These are phyloP conservation scores for Aspidapion aeneum DNA, from an alignment of 2,888 invertebrate species.

Conservation along the genomic window DNA sequence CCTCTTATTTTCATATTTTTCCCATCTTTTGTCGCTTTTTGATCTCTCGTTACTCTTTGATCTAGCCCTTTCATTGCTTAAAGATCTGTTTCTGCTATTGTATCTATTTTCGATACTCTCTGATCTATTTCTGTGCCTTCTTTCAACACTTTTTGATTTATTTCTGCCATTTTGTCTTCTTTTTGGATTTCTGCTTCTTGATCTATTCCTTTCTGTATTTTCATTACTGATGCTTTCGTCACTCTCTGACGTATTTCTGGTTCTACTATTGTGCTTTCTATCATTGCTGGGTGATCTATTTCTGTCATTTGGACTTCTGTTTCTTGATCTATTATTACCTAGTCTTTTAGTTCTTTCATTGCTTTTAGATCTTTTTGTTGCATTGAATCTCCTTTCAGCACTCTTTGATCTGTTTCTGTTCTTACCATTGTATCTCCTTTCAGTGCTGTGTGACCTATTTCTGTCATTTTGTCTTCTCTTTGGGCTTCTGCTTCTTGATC, in stretches of 20 bases:
- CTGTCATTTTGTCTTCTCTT: background rate
- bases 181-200: background rate
- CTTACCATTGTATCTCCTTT: background rate
- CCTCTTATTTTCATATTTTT: slow-evolving; percentile 5
- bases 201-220: background rate
- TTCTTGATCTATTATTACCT: background rate
- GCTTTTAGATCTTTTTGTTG: background rate
- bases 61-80: background rate
- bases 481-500: background rate
- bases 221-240: slow-evolving; percentile 15
- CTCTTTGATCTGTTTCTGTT: background rate
- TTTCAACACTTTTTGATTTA: background rate
- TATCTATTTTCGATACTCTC: background rate
- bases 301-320: background rate
- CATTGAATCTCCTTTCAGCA: background rate
- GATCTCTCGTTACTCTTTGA: background rate
- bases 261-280: too few relatives aligned
- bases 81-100: background rate
- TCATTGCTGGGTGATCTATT: too few relatives aligned
- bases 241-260: background rate
- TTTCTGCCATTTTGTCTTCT: background rate
- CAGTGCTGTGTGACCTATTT: background rate
- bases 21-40: background rate
- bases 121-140: background rate
- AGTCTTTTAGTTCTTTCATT: background rate